Evolutionary conservation across 2,113 vertebrate genomes (phyloP).

Genomic region (Toxotes jaculatrix): DNA sequence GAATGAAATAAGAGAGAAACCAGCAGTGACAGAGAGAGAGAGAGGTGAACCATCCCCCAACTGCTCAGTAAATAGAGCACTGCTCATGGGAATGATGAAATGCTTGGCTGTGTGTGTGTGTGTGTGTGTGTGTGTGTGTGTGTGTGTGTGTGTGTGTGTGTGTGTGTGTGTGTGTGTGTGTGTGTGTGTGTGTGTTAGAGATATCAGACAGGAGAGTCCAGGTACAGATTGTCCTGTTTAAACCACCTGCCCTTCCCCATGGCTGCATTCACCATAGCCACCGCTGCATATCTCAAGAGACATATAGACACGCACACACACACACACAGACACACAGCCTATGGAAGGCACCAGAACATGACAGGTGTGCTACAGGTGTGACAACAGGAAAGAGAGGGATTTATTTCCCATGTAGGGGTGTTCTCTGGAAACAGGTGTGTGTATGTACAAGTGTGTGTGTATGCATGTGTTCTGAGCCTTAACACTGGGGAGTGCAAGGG

Average conservation of each 20-base stretch:
- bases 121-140: neutral
- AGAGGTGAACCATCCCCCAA: constrained; percentile 36
- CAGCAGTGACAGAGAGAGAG: neutral
- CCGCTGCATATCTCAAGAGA: constrained; percentile 7
- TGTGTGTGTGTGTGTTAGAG: neutral
- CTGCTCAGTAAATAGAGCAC: constrained; percentile 41
- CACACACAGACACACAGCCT: neutral
- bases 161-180: constrained; percentile 4
- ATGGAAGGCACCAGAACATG: neutral
- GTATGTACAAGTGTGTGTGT: neutral
- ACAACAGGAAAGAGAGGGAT: constrained; percentile 34
- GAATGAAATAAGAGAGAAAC: neutral
- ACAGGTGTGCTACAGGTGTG: constrained; percentile 38
- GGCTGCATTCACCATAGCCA: constrained; percentile 46
- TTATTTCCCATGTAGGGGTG: constrained; percentile 35
- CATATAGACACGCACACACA: neutral
- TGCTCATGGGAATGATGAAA: constrained; percentile 51
- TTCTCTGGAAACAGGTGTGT: constrained; percentile 18
- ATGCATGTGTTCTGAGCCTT: constrained; percentile 1
- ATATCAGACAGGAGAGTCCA: constrained; percentile 12
- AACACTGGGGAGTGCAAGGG: neutral
- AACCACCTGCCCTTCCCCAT: constrained; percentile 45
- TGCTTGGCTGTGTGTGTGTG: constrained; percentile 7
- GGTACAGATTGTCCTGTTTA: constrained; percentile 40
- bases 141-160: constrained; percentile 12